phyloP scores from a whole-genome alignment of 2,113 vertebrate species.

The Archilochus colubris region DNA sequence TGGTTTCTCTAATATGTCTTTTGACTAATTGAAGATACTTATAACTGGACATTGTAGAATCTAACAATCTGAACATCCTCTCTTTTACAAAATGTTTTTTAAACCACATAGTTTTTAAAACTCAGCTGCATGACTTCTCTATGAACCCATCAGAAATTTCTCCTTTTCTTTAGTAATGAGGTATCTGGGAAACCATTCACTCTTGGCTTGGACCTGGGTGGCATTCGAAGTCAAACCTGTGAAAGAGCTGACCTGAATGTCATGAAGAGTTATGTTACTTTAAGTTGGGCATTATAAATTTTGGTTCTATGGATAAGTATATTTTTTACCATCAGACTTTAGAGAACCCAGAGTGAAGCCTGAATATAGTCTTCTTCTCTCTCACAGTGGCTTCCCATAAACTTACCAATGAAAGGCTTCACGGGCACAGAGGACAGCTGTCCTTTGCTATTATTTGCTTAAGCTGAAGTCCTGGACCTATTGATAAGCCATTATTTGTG shows the following conservation, averaged over 20 bases:
- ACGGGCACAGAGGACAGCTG: background rate
- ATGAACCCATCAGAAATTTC: background rate
- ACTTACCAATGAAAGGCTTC: background rate
- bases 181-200: background rate
- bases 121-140: background rate
- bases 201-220: background rate
- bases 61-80: background rate
- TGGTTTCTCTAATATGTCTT: background rate
- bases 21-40: background rate
- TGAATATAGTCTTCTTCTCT: background rate
- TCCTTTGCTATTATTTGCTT: background rate
- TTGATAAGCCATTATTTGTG: background rate
- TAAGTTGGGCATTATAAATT: background rate
- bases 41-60: background rate
- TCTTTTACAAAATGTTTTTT: background rate
- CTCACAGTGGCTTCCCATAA: background rate
- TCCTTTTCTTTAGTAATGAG: background rate
- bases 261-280: background rate
- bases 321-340: background rate
- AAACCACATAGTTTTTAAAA: background rate
- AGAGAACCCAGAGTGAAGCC: background rate
- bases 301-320: background rate
- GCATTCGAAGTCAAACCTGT: background rate
- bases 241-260: background rate
- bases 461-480: background rate